Conservation (phyloP, 2,888 invertebrate species). For the Sphecodes monilicornis region DNA sequence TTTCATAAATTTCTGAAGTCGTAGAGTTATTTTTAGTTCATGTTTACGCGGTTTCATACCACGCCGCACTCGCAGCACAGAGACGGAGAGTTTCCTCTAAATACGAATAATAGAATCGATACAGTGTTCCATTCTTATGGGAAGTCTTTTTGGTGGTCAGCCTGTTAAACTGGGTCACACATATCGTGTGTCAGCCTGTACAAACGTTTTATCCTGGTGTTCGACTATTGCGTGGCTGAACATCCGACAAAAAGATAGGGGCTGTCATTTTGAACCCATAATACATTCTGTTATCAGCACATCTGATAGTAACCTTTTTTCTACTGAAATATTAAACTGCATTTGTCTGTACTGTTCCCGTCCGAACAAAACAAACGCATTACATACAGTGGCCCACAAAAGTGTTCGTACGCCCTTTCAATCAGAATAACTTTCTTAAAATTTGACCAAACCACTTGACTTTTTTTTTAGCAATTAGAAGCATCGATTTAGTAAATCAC, state of each 20-base stretch:
- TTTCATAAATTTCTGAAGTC: not conserved
- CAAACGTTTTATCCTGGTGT: not conserved
- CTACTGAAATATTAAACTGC: not conserved
- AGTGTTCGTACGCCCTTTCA: no score
- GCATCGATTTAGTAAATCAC: no score
- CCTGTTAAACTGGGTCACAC: not conserved
- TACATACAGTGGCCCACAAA: no score
- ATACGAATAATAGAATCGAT: conserved; percentile 5
- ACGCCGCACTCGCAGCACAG: not conserved
- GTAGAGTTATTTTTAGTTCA: not conserved
- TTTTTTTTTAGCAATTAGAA: no score
- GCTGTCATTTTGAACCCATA: conserved; percentile 2
- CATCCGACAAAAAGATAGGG: not conserved
- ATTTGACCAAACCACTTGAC: no score
- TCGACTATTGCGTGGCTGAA: not conserved
- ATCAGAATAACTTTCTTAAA: no score
- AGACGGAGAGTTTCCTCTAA: not conserved
- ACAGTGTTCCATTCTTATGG: not conserved
- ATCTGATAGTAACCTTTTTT: not conserved
- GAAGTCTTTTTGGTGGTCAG: not conserved
- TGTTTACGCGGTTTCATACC: not conserved
- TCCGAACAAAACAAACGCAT: not conserved
- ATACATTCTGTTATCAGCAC: not conserved
- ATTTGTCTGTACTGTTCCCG: not conserved
- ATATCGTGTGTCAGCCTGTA: not conserved